phyloP scores from a whole-genome alignment of 2,888 invertebrate species.

The Platycnemis pennipes region DNA sequence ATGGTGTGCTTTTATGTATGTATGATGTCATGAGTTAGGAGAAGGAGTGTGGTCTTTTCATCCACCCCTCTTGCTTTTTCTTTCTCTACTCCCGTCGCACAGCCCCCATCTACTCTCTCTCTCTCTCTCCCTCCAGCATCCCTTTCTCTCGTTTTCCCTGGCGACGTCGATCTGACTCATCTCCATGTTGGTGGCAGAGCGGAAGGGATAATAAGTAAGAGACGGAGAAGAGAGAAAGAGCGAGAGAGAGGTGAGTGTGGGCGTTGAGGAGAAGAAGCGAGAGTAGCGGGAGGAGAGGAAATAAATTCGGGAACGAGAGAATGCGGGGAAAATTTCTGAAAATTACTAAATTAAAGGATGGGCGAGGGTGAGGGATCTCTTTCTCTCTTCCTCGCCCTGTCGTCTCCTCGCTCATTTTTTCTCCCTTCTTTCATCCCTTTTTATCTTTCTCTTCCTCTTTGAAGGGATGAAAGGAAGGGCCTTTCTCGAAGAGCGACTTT shows the following conservation, averaged over 20 bases:
- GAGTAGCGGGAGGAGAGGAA: too few relatives aligned
- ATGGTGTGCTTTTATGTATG: too few relatives aligned
- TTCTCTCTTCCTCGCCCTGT: background rate
- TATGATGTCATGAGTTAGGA: too few relatives aligned
- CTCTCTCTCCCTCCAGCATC: background rate
- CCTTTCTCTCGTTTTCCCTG: background rate
- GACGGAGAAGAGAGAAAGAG: background rate
- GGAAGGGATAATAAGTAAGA: background rate
- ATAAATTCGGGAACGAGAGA: too few relatives aligned
- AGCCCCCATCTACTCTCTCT: background rate
- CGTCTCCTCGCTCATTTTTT: background rate
- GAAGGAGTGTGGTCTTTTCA: too few relatives aligned
- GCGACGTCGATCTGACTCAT: background rate
- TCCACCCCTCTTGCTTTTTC: background rate
- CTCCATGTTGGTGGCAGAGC: too few relatives aligned
- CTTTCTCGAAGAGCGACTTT: constrained; percentile 38
- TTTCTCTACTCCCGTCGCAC: background rate
- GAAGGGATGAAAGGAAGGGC: constrained; percentile 20
- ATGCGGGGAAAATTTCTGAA: constrained; percentile 50
- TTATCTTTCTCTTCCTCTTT: constrained; percentile 12
- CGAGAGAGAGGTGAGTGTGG: too few relatives aligned
- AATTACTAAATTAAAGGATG: constrained; percentile 47
- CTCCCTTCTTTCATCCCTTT: background rate
- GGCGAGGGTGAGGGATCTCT: background rate
- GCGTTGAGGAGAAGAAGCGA: too few relatives aligned